phyloP scores from a whole-genome alignment of 2,113 vertebrate species.

The Otus sunia region DNA sequence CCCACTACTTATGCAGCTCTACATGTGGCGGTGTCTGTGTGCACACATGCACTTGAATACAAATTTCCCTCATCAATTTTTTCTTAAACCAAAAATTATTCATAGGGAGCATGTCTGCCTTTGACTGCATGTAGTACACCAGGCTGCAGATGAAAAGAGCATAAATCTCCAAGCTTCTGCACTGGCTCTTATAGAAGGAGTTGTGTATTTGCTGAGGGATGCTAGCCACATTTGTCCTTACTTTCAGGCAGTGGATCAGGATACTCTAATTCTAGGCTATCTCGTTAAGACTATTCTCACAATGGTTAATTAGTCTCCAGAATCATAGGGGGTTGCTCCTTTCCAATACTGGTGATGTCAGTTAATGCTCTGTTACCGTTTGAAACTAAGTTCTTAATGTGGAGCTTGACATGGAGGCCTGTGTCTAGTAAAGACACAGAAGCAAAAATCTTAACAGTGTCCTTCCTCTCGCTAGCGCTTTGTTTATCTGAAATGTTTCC shows the following conservation, averaged over 20 bases:
- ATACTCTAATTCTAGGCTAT: neutral
- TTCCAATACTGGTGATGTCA: slow-evolving; percentile 30
- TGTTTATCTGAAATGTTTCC: slow-evolving; percentile 77
- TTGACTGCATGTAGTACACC: neutral
- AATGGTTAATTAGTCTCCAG: slow-evolving; percentile 12
- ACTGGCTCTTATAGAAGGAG: neutral
- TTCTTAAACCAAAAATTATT: neutral
- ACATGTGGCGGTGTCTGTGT: neutral
- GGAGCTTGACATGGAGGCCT: slow-evolving; percentile 46
- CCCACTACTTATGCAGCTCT: neutral
- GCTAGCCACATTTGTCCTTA: neutral
- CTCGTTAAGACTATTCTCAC: neutral
- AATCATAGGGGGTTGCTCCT: slow-evolving; percentile 10
- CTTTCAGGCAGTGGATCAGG: neutral
- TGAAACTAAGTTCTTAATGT: slow-evolving; percentile 47
- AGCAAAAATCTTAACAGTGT: slow-evolving; percentile 66
- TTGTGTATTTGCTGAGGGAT: neutral
- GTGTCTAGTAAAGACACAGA: slow-evolving; percentile 53
- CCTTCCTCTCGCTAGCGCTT: slow-evolving; percentile 70
- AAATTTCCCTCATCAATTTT: neutral
- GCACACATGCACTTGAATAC: neutral
- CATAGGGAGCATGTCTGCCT: neutral
- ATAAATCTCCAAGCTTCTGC: neutral
- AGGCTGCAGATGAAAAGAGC: neutral
- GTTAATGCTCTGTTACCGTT: slow-evolving; percentile 45